Base-by-base conservation (phyloP, 2,113 vertebrate genomes). In the Noctilio leporinus region DNA sequence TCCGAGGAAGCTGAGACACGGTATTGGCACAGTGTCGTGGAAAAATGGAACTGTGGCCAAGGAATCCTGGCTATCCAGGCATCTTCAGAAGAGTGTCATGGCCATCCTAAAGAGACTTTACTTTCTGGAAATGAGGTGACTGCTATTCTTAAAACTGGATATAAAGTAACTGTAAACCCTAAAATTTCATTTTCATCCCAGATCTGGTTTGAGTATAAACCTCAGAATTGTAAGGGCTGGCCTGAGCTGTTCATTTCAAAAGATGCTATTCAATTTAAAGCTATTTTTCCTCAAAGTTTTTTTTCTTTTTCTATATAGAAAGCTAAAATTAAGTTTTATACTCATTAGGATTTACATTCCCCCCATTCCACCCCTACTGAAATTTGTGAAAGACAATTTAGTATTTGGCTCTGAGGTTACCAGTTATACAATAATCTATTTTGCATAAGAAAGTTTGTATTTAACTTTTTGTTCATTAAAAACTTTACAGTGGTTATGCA, bases 381-480 rank as follows among this genome's bases (percentile, higher is more conserved):
- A 87, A 86, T 95, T 93, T 94, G 70, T 84, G 82, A 75, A 89
- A 92, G 90, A 94, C 93, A 85, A 94, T 91, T 85, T 95, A 95
- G 82, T 89, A 76, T 28, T 59, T 93, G 96, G 88, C 94, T 97
- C 78, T 77, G 94, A 95, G 96, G 95, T 95, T 90, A 76, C 90
- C 86, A 30, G 73, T 97, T 97, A 83, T 38, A 95, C 35, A 95
- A 62, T 89, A 92, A 93, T 97, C 96, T 97, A 97, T 97, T 97
- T 97, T 97, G 94, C 95, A 97, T 97, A 97, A 95, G 86, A 94
- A 91, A 97, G 93, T 97, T 97, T 97, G 96, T 97, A 97, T 97
- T 97, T 92, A 97, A 96, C 92, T 89, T 86, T 97, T 96, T 95
- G 96, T 97, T 97, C 94, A 94, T 95, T 95, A 90, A 97, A 96